These are phyloP conservation scores for Ibidorhyncha struthersii DNA, from an alignment of 2,113 vertebrate genomes.

Conservation along the genomic window DNA sequence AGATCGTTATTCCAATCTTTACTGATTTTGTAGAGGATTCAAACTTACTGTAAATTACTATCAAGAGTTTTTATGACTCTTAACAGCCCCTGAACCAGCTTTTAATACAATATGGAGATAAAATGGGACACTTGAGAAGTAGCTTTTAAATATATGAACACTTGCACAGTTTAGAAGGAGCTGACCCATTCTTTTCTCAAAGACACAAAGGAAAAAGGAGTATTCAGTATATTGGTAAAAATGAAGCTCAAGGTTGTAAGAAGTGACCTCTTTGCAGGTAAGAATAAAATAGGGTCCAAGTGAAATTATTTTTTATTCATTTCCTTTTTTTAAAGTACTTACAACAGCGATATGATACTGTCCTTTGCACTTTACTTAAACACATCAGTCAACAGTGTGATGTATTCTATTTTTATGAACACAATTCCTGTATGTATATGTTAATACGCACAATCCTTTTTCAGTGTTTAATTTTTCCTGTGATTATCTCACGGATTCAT, in stretches of 20 bases:
- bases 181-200: background rate
- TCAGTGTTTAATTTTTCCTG: background rate
- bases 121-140: background rate
- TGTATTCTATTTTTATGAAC: background rate
- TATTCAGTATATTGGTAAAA: background rate
- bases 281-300: background rate
- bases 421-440: background rate
- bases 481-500: background rate
- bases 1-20: background rate
- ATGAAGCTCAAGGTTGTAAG: background rate
- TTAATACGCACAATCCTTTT: background rate
- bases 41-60: background rate
- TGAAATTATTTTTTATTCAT: background rate
- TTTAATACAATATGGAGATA: background rate
- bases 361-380: background rate
- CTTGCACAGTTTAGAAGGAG: background rate
- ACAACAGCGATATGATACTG: background rate
- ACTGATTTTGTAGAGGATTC: background rate
- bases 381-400: background rate
- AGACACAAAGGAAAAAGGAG: background rate
- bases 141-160: background rate
- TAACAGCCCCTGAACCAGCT: background rate
- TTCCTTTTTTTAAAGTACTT: background rate
- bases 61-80: background rate
- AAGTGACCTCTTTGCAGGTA: background rate